These are phyloP conservation scores for Leucoraja ocellata DNA, from an alignment of 2,797 vertebrate genomes.

Conservation along the genomic window DNA sequence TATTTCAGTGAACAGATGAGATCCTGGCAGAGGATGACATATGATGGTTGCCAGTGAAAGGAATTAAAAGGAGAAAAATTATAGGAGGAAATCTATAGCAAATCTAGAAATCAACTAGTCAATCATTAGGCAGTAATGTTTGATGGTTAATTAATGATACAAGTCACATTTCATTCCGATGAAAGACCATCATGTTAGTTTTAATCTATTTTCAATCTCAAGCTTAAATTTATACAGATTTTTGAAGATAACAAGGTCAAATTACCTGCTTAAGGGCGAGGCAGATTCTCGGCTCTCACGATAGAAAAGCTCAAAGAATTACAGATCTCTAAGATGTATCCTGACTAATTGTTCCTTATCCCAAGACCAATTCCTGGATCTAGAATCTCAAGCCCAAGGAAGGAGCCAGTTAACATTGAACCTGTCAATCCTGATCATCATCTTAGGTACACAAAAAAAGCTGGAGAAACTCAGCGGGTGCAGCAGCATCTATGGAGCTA, in stretches of 20 bases:
- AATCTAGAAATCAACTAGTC: background rate
- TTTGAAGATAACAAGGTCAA: background rate
- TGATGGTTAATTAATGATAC: slow-evolving; percentile 25
- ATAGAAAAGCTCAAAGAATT: no score
- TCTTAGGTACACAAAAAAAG: no score
- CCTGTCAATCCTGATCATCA: no score
- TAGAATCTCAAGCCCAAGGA: no score
- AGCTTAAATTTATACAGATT: background rate
- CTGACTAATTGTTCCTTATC: no score
- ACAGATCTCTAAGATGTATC: no score
- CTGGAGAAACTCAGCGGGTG: no score
- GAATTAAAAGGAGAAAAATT: slow-evolving; percentile 31
- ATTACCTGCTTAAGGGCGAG: background rate
- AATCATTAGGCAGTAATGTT: slow-evolving; percentile 19
- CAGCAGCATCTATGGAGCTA: no score
- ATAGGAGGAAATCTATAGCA: background rate
- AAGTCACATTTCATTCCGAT: background rate
- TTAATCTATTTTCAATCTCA: no score
- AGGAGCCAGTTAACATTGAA: no score
- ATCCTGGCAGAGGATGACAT: background rate
- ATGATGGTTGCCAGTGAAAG: background rate
- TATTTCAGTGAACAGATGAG: background rate
- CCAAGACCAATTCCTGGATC: no score
- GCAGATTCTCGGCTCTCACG: no score
- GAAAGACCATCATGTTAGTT: background rate